Evolutionary conservation across 2,113 vertebrate species (phyloP).

Genomic region (Pleuronectes platessa): DNA sequence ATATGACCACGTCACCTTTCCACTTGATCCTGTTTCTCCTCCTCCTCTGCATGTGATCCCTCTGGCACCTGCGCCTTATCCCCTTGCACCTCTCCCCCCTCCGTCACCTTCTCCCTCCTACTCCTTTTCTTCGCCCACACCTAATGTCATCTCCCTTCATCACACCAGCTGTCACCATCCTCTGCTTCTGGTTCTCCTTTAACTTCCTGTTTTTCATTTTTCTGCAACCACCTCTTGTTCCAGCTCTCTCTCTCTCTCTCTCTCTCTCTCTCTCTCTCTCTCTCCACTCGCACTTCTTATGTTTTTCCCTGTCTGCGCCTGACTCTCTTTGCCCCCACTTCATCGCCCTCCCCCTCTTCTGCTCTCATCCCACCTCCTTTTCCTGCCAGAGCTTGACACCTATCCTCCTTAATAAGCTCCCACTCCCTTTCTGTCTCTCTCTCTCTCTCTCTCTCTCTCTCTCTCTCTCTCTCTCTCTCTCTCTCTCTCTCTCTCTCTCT

Average conservation of each 20-base stretch:
- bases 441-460: constrained; percentile 49
- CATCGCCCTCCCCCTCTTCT: constrained; percentile 35
- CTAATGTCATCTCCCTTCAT: constrained; percentile 17
- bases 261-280: neutral
- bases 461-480: constrained; percentile 23
- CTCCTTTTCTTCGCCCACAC: constrained; percentile 9
- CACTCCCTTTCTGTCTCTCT: constrained; percentile 38
- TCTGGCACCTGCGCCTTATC: constrained; percentile 11
- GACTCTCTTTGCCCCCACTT: constrained; percentile 37
- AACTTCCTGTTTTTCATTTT: constrained; percentile 8
- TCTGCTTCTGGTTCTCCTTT: constrained; percentile 15
- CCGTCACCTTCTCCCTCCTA: neutral
- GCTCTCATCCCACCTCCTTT: constrained; percentile 63
- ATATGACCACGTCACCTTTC: neutral
- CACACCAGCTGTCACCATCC: constrained; percentile 31
- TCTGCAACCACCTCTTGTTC: neutral
- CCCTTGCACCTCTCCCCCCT: constrained; percentile 1
- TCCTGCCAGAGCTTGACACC: constrained; percentile 76
- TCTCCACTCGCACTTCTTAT: neutral
- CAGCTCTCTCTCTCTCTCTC: no score
- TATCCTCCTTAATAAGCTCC: constrained; percentile 77
- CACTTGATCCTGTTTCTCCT: constrained; percentile 20
- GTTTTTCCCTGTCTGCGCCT: constrained; percentile 8
- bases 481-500: constrained; percentile 33
- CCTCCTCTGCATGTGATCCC: constrained; percentile 23